Conservation (phyloP, 2,888 invertebrate species). For the Phengaris arion region DNA sequence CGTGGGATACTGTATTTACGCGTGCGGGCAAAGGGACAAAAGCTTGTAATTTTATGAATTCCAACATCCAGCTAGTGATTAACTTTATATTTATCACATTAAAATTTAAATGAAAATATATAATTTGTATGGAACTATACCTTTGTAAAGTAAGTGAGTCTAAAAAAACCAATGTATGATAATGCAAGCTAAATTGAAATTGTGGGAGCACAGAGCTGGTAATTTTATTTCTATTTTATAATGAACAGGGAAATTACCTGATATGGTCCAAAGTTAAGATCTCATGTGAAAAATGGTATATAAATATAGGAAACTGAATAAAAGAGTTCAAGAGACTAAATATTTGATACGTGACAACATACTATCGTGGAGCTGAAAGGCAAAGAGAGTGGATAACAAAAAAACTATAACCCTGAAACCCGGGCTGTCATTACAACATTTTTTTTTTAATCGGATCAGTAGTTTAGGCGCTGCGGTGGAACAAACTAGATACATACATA, state of each 20-base stretch:
- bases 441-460: too few relatives aligned
- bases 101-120: not conserved
- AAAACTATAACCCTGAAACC: not conserved
- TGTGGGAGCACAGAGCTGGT: not conserved
- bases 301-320: not conserved
- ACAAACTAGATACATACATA: too few relatives aligned
- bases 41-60: not conserved
- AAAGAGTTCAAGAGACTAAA: not conserved
- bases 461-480: too few relatives aligned
- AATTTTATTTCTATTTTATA: not conserved
- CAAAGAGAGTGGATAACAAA: not conserved
- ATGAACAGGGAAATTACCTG: not conserved
- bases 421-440: too few relatives aligned
- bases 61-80: not conserved
- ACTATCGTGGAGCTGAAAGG: not conserved
- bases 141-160: not conserved
- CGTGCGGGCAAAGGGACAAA: too few relatives aligned
- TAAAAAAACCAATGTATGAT: not conserved
- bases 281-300: not conserved
- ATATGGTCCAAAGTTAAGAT: not conserved
- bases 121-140: not conserved
- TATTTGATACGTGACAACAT: not conserved
- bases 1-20: too few relatives aligned
- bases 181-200: not conserved
- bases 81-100: not conserved